Conservation (phyloP, 1,140 invertebrate species). For the Diprion similis region DNA sequence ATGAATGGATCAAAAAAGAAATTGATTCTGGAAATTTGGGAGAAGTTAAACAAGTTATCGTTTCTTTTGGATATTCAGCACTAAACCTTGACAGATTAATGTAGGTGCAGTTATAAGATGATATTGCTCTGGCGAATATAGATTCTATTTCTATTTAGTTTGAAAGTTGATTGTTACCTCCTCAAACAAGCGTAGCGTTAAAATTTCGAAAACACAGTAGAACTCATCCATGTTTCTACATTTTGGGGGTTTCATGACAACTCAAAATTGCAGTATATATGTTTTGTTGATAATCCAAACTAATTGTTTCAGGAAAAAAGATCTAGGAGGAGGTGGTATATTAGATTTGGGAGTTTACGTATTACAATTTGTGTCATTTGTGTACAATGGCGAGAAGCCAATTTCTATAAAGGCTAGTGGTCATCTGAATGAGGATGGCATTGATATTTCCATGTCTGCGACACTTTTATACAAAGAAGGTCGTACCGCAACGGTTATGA, state of each 20-base stretch:
- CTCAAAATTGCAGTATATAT: not conserved
- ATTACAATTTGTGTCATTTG: slow-evolving; percentile 76
- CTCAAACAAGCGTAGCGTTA: too few species aligned
- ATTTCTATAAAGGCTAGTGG: slow-evolving; percentile 69
- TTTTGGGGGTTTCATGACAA: not conserved
- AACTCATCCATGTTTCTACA: not conserved
- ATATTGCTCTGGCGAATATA: too few species aligned
- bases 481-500: slow-evolving; percentile 69
- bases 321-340: slow-evolving; percentile 79
- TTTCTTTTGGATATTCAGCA: slow-evolving; percentile 71
- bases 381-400: slow-evolving; percentile 74
- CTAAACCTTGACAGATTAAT: slow-evolving; percentile 66
- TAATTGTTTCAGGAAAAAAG: slow-evolving; percentile 55
- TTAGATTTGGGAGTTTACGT: slow-evolving; percentile 86
- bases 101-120: slow-evolving; percentile 56
- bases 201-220: too few species aligned
- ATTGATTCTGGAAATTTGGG: slow-evolving; percentile 72
- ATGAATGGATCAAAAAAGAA: slow-evolving; percentile 69
- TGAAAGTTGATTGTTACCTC: too few species aligned
- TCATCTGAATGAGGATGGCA: slow-evolving; percentile 71
- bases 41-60: slow-evolving; percentile 72
- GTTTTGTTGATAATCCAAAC: not conserved
- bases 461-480: slow-evolving; percentile 70
- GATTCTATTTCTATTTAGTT: too few species aligned
- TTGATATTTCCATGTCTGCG: slow-evolving; percentile 71